Percentiles rank a stretch among this genome's conserved stretches.
These are phyloP conservation scores for Amyelois transitella DNA, from an alignment of 1,140 invertebrate species.

Conservation along the genomic window DNA sequence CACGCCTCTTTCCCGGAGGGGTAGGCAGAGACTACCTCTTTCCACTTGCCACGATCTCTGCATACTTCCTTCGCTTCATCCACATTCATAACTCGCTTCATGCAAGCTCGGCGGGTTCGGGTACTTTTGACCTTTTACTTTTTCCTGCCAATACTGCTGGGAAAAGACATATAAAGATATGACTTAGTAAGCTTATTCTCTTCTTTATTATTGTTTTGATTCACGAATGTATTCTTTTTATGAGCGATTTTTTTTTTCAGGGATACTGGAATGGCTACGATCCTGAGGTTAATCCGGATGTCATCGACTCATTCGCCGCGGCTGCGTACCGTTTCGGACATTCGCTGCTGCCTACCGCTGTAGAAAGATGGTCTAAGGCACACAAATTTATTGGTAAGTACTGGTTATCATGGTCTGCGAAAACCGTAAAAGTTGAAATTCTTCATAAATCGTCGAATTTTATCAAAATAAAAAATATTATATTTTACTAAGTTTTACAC, in stretches of 20 bases:
- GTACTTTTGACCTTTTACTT: no score
- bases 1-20: no score
- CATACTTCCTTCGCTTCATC: no score
- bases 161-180: no score
- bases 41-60: no score
- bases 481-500: neutral
- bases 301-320: slow-evolving; percentile 90
- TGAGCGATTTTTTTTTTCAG: slow-evolving; percentile 54
- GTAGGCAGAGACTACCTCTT: no score
- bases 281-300: slow-evolving; percentile 86
- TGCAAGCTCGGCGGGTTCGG: no score
- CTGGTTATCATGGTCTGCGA: neutral
- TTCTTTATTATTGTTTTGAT: no score
- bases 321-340: slow-evolving; percentile 94
- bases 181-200: no score
- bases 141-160: no score
- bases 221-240: neutral
- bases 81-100: no score
- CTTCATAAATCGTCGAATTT: no score
- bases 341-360: slow-evolving; percentile 89
- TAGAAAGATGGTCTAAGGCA: slow-evolving; percentile 94
- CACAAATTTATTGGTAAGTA: slow-evolving; percentile 91
- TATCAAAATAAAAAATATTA: slow-evolving; percentile 3
- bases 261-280: slow-evolving; percentile 94
- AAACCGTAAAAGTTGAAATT: neutral